phyloP scores from a whole-genome alignment of 2,888 invertebrate species.

The Trachelus troglodyta region DNA sequence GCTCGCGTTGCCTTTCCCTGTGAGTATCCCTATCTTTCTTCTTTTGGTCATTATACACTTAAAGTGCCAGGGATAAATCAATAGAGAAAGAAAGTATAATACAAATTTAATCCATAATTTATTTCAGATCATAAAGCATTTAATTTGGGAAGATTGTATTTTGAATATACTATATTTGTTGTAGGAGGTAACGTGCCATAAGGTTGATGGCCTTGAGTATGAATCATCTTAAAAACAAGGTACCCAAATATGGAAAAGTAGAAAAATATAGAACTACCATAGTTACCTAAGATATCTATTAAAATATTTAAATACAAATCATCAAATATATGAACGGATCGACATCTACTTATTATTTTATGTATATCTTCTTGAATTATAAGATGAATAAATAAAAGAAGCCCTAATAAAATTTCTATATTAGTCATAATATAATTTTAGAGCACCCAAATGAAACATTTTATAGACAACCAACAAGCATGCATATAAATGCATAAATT shows the following conservation, averaged over 20 bases:
- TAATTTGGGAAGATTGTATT: background rate
- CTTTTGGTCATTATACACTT: background rate
- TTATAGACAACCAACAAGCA: background rate
- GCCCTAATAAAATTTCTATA: background rate
- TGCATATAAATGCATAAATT: background rate
- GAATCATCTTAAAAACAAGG: slow-evolving; percentile 20
- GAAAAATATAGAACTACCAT: background rate
- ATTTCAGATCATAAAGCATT: background rate
- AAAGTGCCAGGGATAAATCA: background rate
- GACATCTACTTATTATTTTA: background rate
- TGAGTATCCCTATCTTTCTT: background rate
- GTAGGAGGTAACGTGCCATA: slow-evolving; percentile 7
- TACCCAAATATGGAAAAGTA: slow-evolving; percentile 20
- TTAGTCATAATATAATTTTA: background rate
- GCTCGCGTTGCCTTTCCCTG: background rate
- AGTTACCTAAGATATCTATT: background rate
- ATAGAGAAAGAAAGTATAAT: background rate
- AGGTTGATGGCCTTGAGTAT: slow-evolving; percentile 19
- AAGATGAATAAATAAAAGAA: background rate
- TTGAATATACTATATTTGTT: background rate
- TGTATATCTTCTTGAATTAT: background rate
- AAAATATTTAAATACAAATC: background rate
- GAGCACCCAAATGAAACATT: background rate
- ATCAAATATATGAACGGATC: background rate
- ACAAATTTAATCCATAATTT: background rate